Evolutionary conservation across 2,797 vertebrate genomes (phyloP).

Genomic region (Corythornis leucogaster): DNA sequence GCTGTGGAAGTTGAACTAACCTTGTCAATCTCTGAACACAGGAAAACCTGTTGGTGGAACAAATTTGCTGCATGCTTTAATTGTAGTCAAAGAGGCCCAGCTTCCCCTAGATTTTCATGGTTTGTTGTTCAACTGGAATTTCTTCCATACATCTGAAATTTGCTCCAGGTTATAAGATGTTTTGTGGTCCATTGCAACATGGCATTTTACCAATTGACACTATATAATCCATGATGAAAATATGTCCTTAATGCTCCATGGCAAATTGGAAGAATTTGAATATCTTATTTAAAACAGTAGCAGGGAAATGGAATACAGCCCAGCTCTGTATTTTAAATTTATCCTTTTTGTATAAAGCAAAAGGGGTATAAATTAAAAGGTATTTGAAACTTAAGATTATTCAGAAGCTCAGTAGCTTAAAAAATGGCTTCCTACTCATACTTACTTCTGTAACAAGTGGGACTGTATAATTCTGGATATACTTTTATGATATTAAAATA

Average conservation of each 20-base stretch:
- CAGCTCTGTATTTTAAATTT: neutral
- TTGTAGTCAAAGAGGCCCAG: conserved; percentile 27
- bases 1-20: neutral
- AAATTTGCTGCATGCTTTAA: conserved; percentile 51
- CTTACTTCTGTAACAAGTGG: neutral
- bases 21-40: conserved; percentile 27
- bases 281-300: conserved; percentile 29
- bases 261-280: conserved; percentile 21
- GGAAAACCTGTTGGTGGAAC: conserved; percentile 49
- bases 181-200: conserved; percentile 11
- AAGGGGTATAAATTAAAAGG: neutral
- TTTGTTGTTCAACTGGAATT: neutral
- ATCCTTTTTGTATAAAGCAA: neutral
- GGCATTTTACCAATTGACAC: conserved; percentile 2
- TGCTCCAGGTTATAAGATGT: conserved; percentile 23
- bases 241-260: conserved; percentile 14
- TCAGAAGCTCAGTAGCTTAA: neutral
- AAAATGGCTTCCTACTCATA: neutral
- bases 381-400: neutral
- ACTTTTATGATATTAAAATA: neutral
- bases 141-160: conserved; percentile 18
- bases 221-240: neutral
- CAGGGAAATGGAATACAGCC: neutral
- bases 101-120: conserved; percentile 45
- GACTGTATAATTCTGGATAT: neutral